Evolutionary conservation across 2,797 vertebrate species (phyloP).

Genomic region (Varecia variegata): DNA sequence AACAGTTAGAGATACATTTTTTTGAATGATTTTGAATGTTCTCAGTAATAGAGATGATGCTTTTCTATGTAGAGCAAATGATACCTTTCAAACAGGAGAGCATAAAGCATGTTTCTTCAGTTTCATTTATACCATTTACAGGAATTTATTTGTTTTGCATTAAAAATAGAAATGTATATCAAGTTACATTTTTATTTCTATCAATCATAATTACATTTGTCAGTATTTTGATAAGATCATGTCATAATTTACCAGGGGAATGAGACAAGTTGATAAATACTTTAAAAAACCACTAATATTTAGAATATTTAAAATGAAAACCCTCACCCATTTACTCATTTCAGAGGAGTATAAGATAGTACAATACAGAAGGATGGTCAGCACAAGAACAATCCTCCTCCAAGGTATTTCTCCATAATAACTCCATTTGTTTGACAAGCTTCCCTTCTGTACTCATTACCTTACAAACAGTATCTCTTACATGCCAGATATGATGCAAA

Average conservation of each 20-base stretch:
- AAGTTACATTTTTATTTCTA: constrained; percentile 56
- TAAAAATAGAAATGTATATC: constrained; percentile 60
- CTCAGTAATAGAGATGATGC: constrained; percentile 41
- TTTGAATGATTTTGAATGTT: constrained; percentile 47
- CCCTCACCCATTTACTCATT: constrained; percentile 19
- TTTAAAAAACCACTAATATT: constrained; percentile 58
- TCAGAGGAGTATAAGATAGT: neutral
- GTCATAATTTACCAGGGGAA: constrained; percentile 30
- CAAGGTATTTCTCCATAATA: neutral
- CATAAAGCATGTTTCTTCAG: constrained; percentile 47
- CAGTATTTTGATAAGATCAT: constrained; percentile 59
- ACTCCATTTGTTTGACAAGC: neutral
- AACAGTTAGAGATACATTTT: constrained; percentile 38
- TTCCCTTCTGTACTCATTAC: neutral
- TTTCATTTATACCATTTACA: constrained; percentile 59
- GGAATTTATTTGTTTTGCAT: constrained; percentile 60
- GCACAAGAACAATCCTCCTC: neutral
- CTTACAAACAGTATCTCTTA: constrained; percentile 19
- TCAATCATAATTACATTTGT: constrained; percentile 60
- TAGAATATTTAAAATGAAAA: constrained; percentile 52
- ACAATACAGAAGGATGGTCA: neutral
- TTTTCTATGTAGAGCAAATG: constrained; percentile 56
- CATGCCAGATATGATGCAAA: neutral
- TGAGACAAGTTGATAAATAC: constrained; percentile 57
- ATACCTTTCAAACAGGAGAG: constrained; percentile 51